Evolutionary conservation across 2,888 invertebrate species (phyloP), one percentile per base, ranked within the genome.

Genomic region (Drosophila phalerata): DNA sequence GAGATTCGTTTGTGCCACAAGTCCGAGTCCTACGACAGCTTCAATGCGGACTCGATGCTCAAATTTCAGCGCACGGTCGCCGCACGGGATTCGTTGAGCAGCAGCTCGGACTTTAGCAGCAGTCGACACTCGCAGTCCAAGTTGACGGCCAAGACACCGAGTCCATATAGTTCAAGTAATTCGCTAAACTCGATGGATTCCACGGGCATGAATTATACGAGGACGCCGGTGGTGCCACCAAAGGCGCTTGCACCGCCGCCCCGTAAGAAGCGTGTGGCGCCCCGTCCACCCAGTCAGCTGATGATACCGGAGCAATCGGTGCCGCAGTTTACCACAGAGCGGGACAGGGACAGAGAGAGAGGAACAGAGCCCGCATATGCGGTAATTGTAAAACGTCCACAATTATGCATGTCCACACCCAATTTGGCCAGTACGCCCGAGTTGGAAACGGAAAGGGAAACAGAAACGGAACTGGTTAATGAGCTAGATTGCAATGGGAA

Each of bases 111-210:
- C 19, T 92, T 92, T 66, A 91, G 91, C 57, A 92, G 92, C 85
- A 92, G 92, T 73, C 90, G 92, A 51, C 90, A 92, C 77, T 92
- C 92, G 10, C 76, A 77, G 15, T 77, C 76, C 5, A 92, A 92
- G 74, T 85, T 92, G 51, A 91, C 91, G 34, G 85, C 90, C 15
- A 92, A 92, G 73, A 93, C 92, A 11, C 90, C 92, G 65, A 93
- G 93, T 87, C 92, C 92, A 8, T 93, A 93, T 45, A 93, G 93
- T 74, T 93, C 93, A 40, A 92, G 90, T 56, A 93, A 92, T 58
- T 93, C 93, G 8, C 83, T 93, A 4, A 93, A 92, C 79, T 93
- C 93, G 2, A 91, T 92, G 85, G 92, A 93, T 79, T 93, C 93
- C 5, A 90, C 92, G 25, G 93, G 93, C 42, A 90, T 93, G 87